These are phyloP conservation scores for Ovis canadensis DNA, from an alignment of 2,113 vertebrate species.

Conservation along the genomic window DNA sequence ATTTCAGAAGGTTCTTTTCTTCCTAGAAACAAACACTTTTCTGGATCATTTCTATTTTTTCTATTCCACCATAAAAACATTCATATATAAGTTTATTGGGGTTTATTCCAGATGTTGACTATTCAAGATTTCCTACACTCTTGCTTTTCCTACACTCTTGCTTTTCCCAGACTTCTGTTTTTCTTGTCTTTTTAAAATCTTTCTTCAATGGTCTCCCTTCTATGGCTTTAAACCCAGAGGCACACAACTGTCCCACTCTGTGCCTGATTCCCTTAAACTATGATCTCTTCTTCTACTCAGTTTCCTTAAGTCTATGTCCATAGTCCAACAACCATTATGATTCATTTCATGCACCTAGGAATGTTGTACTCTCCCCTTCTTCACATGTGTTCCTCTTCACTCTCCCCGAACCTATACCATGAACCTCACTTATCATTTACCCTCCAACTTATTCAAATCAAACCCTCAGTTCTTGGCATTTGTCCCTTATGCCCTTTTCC, in stretches of 20 bases:
- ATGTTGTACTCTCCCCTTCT: fast-evolving
- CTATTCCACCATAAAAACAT: not conserved
- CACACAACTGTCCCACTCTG: not conserved
- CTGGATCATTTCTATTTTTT: not conserved
- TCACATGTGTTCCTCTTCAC: not conserved
- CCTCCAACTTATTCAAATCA: not conserved
- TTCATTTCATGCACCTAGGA: not conserved
- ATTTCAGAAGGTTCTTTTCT: not conserved
- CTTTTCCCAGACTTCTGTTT: not conserved
- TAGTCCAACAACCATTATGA: not conserved
- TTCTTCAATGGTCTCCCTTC: not conserved
- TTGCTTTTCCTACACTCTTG: not conserved
- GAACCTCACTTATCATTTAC: not conserved
- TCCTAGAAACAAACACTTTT: not conserved
- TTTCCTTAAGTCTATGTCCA: not conserved
- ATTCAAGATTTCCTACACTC: not conserved
- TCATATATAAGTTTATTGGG: not conserved
- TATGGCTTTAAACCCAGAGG: not conserved
- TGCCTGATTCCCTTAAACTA: not conserved
- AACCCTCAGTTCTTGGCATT: not conserved
- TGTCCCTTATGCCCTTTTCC: not conserved
- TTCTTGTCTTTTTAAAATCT: not conserved
- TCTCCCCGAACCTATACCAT: too few species aligned
- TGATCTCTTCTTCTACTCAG: not conserved
- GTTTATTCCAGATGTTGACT: not conserved